Evolutionary conservation across 2,797 vertebrate species (phyloP).

Genomic region (Danionella dracula): DNA sequence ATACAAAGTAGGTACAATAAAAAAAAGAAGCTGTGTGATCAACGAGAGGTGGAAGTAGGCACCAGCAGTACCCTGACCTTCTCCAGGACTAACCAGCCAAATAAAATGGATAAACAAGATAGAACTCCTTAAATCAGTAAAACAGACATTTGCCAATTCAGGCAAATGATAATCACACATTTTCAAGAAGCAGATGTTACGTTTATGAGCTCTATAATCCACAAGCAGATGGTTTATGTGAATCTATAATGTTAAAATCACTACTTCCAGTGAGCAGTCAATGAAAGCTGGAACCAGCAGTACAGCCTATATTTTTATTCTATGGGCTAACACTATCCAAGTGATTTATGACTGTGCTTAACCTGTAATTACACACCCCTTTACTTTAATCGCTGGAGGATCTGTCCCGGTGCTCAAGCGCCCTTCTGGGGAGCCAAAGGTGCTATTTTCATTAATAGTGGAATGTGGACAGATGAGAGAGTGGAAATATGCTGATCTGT

Average conservation of each 20-base stretch:
- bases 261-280: conserved; percentile 5
- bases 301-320: conserved; percentile 2
- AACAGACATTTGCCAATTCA: not conserved
- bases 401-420: not conserved
- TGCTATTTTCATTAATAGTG: conserved; percentile 62
- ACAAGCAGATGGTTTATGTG: conserved; percentile 26
- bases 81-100: too few relatives aligned
- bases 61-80: too few relatives aligned
- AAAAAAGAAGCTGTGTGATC: too few relatives aligned
- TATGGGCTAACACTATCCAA: not conserved
- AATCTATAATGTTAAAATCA: conserved; percentile 40
- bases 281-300: not conserved
- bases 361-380: conserved; percentile 38
- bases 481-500: conserved; percentile 35
- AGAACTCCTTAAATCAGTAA: too few relatives aligned
- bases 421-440: conserved; percentile 31
- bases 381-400: conserved; percentile 4
- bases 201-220: conserved; percentile 36
- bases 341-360: conserved; percentile 4
- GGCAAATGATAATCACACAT: conserved; percentile 9
- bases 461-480: conserved; percentile 47
- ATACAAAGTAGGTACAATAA: too few relatives aligned
- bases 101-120: too few relatives aligned
- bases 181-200: conserved; percentile 37
- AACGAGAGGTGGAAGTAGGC: too few relatives aligned